Evolutionary conservation across 2,113 vertebrate species (phyloP), one percentile per base, ranked within the genome.

Genomic region (Bucco capensis): DNA sequence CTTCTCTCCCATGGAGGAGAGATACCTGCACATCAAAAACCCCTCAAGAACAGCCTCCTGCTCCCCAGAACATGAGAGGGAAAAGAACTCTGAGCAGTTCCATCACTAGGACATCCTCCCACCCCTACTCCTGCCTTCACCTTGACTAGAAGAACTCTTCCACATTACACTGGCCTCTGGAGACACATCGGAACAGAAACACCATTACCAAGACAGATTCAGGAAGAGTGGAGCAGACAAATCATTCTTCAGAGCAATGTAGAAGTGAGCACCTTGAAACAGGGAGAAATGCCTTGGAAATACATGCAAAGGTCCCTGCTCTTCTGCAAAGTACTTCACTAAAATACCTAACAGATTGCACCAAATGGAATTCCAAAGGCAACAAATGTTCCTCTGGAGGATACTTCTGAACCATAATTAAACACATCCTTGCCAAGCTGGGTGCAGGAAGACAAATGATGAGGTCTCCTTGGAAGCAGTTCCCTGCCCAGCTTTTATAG

Each of bases 351-450:
- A 75, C 83, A 93, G 88, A 95, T 92, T 94, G 90, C 54, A 92
- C 57, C 65, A 84, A 95, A 65, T 33, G 46, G 64, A 88, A 93
- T 95, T 84, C 27, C 69, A 92, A 92, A 86, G 70, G 65, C 61
- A 86, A 70, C 81, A 93, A 83, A 87, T 89, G 86, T 88, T 95
- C 50, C 73, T 90, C 93, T 66, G 61, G 90, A 88, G 86, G 57
- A 31, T 50, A 66, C 38, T 90, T 89, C 50, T 12, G 67, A 92
- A 5, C 37, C 25, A 33, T 72, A 50, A 90, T 72, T 93, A 65
- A 92, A 92, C 13, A 88, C 31, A 88, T 35, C 10, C 28, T 82
- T 92, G 73, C 73, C 66, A 90, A 69, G 46, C 13, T 78, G 18
- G 61, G 81, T 28, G 25, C 12, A 56, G 69, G 69, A 83, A 67